Evolutionary conservation across 2,888 invertebrate genomes (phyloP).

Genomic region (Agonopterix subpropinquella): DNA sequence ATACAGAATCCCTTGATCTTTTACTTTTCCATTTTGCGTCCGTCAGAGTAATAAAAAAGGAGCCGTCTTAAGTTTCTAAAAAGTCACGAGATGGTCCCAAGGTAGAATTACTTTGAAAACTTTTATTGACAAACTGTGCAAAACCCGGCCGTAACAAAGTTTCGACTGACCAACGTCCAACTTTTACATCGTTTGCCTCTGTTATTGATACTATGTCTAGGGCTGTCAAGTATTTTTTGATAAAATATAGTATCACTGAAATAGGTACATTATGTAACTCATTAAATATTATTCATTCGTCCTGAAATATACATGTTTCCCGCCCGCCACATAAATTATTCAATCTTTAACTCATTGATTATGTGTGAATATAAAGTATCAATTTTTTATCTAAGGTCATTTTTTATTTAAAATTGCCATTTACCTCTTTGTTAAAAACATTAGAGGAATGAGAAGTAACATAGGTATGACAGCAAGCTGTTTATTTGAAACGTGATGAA

Average conservation of each 20-base stretch:
- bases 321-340: no score
- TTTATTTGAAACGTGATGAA: no score
- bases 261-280: not conserved
- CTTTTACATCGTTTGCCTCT: conserved; percentile 43
- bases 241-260: no score
- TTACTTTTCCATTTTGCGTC: conserved; percentile 4
- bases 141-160: conserved; percentile 45
- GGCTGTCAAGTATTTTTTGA: not conserved
- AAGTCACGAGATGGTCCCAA: conserved; percentile 42
- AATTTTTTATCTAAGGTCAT: no score
- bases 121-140: conserved; percentile 60
- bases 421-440: no score
- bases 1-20: not conserved
- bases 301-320: no score
- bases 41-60: conserved; percentile 35
- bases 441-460: no score
- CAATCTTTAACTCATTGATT: no score
- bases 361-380: no score
- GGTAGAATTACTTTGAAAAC: conserved; percentile 54
- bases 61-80: conserved; percentile 40
- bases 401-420: no score
- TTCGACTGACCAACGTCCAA: conserved; percentile 50
- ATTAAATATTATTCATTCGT: conserved; percentile 2
- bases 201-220: conserved; percentile 53
- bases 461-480: no score